Percentiles rank a stretch among this genome's conserved stretches.
These are phyloP conservation scores for Myotis lucifugus DNA, from an alignment of 2,113 vertebrate genomes.

Conservation along the genomic window DNA sequence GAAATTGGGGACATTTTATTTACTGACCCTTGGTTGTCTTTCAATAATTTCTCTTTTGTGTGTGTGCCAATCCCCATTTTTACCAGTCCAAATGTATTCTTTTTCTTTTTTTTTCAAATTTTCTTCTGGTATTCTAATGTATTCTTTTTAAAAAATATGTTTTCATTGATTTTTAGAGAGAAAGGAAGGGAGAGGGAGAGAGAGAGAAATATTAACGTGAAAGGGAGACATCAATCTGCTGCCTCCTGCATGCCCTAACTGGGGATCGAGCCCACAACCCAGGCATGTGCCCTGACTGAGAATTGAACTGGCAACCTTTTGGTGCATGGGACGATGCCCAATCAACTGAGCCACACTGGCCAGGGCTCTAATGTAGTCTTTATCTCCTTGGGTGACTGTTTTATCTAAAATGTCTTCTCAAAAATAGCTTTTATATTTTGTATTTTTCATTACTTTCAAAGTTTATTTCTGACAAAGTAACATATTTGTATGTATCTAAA, in stretches of 20 bases:
- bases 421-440: background rate
- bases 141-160: too few species aligned
- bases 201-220: too few species aligned
- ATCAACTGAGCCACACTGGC: too few species aligned
- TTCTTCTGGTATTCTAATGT: too few species aligned
- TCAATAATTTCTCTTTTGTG: background rate
- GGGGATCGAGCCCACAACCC: background rate
- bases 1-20: background rate
- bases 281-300: background rate
- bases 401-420: conserved; percentile 15
- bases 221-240: background rate
- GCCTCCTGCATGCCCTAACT: background rate
- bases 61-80: background rate
- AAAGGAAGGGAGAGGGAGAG: background rate
- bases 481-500: background rate
- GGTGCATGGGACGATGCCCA: background rate
- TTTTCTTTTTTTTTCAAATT: too few species aligned
- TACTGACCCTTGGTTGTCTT: conserved; percentile 2
- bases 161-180: background rate
- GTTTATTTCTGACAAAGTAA: conserved; percentile 29
- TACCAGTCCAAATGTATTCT: background rate
- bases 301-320: background rate
- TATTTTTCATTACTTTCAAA: conserved; percentile 33
- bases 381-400: background rate
- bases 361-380: background rate